These are phyloP conservation scores for Nymphicus hollandicus DNA, from an alignment of 2,113 vertebrate genomes.

Conservation along the genomic window DNA sequence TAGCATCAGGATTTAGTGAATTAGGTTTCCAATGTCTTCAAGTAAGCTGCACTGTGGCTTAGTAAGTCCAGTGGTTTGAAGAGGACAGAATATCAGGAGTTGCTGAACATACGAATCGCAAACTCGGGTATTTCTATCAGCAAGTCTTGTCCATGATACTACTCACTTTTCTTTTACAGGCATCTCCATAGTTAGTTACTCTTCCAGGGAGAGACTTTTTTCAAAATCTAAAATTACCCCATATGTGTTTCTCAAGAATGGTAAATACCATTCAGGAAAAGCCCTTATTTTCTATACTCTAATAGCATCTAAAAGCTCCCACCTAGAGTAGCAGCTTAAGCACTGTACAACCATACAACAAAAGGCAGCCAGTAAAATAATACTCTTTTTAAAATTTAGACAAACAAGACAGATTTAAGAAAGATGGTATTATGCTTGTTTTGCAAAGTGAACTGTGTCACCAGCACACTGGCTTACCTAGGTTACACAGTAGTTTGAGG, in stretches of 20 bases:
- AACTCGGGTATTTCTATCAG: not conserved
- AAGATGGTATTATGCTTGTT: not conserved
- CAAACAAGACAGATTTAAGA: not conserved
- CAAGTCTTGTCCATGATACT: not conserved
- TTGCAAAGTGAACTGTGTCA: not conserved
- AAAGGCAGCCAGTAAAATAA: not conserved
- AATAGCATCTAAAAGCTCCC: not conserved
- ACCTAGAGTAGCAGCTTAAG: not conserved
- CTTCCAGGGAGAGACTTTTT: not conserved
- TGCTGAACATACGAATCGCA: not conserved
- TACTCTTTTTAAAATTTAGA: not conserved
- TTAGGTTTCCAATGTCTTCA: not conserved
- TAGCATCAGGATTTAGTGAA: not conserved
- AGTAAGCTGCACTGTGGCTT: not conserved
- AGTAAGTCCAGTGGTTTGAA: not conserved
- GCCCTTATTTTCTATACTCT: not conserved
- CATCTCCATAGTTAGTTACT: not conserved
- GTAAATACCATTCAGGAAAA: not conserved
- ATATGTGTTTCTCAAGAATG: not conserved
- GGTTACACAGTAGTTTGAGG: not conserved
- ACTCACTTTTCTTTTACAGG: not conserved
- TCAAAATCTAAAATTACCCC: not conserved
- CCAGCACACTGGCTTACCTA: not conserved
- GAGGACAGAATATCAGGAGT: not conserved
- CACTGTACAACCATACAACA: not conserved